These are phyloP conservation scores for Luffia ferchaultella DNA, from an alignment of 2,888 invertebrate species.

Conservation along the genomic window DNA sequence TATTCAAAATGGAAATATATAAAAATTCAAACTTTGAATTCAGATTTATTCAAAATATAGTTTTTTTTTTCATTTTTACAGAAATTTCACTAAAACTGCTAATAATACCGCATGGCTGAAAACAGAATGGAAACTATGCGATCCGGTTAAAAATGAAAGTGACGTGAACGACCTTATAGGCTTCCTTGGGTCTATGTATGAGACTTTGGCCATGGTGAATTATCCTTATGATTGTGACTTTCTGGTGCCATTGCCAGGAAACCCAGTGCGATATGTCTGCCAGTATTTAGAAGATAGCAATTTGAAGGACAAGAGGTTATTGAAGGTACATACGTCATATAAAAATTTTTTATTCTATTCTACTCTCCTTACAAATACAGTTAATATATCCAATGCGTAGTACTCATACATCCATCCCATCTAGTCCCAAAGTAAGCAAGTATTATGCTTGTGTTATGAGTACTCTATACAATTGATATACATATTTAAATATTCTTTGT, in stretches of 20 bases:
- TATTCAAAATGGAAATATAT: too few species aligned
- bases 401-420: too few species aligned
- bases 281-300: constrained; percentile 50
- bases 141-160: constrained; percentile 63
- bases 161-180: constrained; percentile 61
- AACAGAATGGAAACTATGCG: constrained; percentile 79
- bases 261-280: constrained; percentile 78
- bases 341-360: too few species aligned
- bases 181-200: constrained; percentile 78
- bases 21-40: too few species aligned
- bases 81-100: constrained; percentile 58
- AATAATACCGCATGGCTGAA: constrained; percentile 76
- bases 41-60: too few species aligned
- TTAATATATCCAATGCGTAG: too few species aligned
- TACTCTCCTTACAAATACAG: too few species aligned
- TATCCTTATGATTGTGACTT: constrained; percentile 92
- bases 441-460: too few species aligned
- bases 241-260: constrained; percentile 81
- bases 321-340: constrained; percentile 43
- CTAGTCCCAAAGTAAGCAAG: too few species aligned
- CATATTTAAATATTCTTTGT: too few species aligned
- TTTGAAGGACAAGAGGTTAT: constrained; percentile 52
- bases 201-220: constrained; percentile 91
- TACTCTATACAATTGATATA: too few species aligned
- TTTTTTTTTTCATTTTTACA: too few species aligned